Evolutionary conservation across 2,888 invertebrate genomes (phyloP), one percentile per base, ranked within the genome.

Genomic region (Acleris literana): DNA sequence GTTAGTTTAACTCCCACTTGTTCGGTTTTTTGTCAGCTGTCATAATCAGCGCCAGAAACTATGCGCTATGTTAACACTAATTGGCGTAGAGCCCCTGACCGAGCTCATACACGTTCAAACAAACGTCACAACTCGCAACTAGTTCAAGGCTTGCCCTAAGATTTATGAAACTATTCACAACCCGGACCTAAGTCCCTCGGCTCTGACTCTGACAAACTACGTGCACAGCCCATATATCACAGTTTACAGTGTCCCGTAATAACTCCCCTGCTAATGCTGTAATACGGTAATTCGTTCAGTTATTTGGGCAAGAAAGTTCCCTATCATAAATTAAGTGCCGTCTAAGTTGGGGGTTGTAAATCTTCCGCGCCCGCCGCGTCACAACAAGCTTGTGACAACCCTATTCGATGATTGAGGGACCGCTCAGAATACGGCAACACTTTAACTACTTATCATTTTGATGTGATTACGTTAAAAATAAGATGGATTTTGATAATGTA

Each of bases 241-340:
- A 60, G 62, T 58, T 58, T 39, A 33, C 48, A 48, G 55, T 55
- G 49, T 39, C 57, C 49, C 49, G 53, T 64, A 55, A 64, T 64
- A 60, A 59, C 25, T 46, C 59, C 53, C 46, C 46, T 22, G 53
- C 46, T 64, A 53, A 55, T 39, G 20, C 60, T 46, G 57, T 57
- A 57, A 57, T 57, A 57, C 57, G 46, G 43, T 64, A 60, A 60
- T 60, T 64, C 59, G 64, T 64, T 55, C 64, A 60, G 59, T 55
- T 55, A 64, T 64, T 59, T 43, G 60, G 60, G 48, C n/a, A 61
- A 64, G 61, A 68, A 68, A 68, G 64, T 64, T 64, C 55, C 57
- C 56, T 60, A 60, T 62, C 64, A 64, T 68, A 68, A 68, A 68
- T 68, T 68, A 68, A 68, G 61, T 49, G 68, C 39, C 48, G 64